Evolutionary conservation across 1,140 invertebrate genomes (phyloP).

Genomic region (Leptoteleia sp.): DNA sequence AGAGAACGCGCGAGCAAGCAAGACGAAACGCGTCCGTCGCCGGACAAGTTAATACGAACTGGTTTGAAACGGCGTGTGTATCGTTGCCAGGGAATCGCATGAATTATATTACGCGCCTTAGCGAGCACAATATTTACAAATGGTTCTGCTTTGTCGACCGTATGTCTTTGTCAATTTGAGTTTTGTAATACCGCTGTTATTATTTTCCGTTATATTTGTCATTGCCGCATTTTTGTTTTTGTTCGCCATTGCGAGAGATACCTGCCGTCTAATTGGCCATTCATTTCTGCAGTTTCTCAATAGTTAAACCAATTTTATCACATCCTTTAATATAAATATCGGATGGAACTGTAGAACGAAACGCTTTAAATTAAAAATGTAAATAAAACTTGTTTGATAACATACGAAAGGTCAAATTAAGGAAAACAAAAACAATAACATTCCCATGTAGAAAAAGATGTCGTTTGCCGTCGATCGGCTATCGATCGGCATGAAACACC

Average conservation of each 20-base stretch:
- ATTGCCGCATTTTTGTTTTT: conserved; percentile 21
- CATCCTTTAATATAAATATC: no score
- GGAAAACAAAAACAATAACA: no score
- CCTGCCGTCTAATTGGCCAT: conserved; percentile 10
- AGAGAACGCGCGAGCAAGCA: conserved; percentile 42
- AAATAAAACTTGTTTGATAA: no score
- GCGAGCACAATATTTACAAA: conserved; percentile 59
- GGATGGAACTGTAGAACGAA: no score
- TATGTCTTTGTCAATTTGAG: conserved; percentile 50
- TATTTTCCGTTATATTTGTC: conserved; percentile 53
- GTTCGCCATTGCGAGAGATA: conserved; percentile 8
- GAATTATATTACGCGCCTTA: conserved; percentile 63
- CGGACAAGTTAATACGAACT: conserved; percentile 60
- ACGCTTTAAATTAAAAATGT: no score
- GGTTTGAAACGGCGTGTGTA: conserved; percentile 56
- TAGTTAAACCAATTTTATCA: no score
- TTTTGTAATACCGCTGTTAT: conserved; percentile 46
- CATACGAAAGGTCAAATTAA: no score
- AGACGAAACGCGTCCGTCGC: conserved; percentile 44
- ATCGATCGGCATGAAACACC: no score
- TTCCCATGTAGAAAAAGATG: no score
- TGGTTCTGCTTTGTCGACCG: conserved; percentile 46
- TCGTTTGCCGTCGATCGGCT: no score
- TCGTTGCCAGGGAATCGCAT: conserved; percentile 51
- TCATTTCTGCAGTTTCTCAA: no score